A percentile compares a stretch with the other conserved stretches of the same genome.
Conservation (phyloP, 2,888 invertebrate genomes). For the Pseudeuparius sepicola region DNA sequence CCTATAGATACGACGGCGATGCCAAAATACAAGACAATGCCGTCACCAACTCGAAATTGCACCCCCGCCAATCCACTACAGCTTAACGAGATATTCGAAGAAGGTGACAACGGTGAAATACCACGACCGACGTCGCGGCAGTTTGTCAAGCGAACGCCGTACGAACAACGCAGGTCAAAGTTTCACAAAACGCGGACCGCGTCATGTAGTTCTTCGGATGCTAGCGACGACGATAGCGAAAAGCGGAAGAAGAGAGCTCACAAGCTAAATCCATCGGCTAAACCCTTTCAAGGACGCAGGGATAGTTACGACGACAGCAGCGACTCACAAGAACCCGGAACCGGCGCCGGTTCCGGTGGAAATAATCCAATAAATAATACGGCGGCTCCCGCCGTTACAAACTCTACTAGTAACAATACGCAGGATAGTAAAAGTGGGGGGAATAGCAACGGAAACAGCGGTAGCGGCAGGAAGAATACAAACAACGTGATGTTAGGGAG, state of each 20-base stretch:
- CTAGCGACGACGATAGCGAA: slow-evolving; percentile 81
- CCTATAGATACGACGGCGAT: slow-evolving; percentile 28
- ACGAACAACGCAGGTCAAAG: slow-evolving; percentile 40
- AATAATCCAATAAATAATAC: slow-evolving; percentile 12
- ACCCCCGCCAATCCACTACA: slow-evolving; percentile 32
- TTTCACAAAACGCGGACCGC: slow-evolving; percentile 68
- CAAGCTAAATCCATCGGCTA: slow-evolving; percentile 50
- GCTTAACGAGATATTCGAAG: slow-evolving; percentile 60
- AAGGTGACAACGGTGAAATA: slow-evolving; percentile 33
- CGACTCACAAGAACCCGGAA: slow-evolving; percentile 47
- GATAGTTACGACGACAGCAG: slow-evolving; percentile 81
- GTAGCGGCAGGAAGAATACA: slow-evolving; percentile 32
- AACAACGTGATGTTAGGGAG: slow-evolving; percentile 39
- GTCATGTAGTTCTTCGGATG: slow-evolving; percentile 89
- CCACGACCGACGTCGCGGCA: slow-evolving; percentile 27
- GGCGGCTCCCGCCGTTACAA: slow-evolving; percentile 1
- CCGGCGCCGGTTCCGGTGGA: slow-evolving; percentile 22
- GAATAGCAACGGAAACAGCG: slow-evolving; percentile 28
- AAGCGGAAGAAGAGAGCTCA: slow-evolving; percentile 71
- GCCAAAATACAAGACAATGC: slow-evolving; percentile 49
- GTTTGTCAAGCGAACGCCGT: slow-evolving; percentile 24
- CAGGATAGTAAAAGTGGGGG: slow-evolving; percentile 18
- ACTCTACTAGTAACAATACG: slow-evolving; percentile 7
- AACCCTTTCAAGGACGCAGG: slow-evolving; percentile 42
- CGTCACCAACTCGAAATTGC: slow-evolving; percentile 41